phyloP scores from a whole-genome alignment of 2,113 vertebrate species.

The Ibidorhyncha struthersii region DNA sequence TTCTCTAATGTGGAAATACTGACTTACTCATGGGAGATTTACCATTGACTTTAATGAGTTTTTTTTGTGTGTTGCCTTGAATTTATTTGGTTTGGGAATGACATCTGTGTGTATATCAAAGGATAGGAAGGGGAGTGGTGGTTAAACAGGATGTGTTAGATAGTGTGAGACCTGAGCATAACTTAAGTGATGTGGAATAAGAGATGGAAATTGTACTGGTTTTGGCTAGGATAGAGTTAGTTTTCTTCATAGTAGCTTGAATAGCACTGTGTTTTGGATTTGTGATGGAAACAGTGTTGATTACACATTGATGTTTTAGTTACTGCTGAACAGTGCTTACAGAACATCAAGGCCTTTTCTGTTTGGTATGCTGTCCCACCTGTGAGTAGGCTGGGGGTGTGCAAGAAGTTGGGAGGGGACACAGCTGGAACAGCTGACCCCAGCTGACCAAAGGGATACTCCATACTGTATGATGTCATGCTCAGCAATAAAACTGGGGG shows the following conservation, averaged over 20 bases:
- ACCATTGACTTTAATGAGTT: neutral
- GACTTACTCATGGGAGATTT: neutral
- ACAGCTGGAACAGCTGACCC: no score
- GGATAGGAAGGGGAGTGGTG: neutral
- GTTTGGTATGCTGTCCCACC: neutral
- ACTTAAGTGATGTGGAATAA: neutral
- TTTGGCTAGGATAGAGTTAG: neutral
- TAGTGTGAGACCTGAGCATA: neutral
- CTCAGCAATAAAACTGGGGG: no score
- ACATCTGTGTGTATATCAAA: neutral
- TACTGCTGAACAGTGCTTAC: neutral
- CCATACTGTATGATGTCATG: no score
- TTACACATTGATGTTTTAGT: accelerated
- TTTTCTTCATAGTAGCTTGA: neutral
- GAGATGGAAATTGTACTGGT: neutral
- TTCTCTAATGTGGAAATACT: neutral
- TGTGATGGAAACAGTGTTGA: neutral
- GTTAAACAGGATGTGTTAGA: neutral
- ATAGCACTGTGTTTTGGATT: neutral
- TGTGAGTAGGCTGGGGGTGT: neutral
- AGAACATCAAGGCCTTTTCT: neutral
- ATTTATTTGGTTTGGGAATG: neutral
- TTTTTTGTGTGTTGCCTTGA: neutral
- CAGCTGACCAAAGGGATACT: no score
- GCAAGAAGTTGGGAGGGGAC: neutral